These are phyloP conservation scores for Ophioninae sp. DNA, from an alignment of 2,888 invertebrate species.

Conservation along the genomic window DNA sequence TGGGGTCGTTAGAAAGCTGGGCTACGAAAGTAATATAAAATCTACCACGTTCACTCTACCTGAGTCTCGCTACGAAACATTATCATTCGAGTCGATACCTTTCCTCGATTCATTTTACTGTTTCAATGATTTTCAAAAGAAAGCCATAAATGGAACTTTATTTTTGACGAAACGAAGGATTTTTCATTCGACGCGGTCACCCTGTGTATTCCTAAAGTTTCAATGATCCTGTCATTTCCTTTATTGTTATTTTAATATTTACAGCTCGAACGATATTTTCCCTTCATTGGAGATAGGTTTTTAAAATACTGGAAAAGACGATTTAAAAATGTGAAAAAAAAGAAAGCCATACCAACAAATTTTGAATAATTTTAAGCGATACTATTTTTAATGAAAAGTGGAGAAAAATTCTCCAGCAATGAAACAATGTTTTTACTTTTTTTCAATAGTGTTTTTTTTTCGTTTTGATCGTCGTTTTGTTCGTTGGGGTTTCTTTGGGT, in stretches of 20 bases:
- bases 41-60: background rate
- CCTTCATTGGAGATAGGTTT: background rate
- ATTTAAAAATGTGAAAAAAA: background rate
- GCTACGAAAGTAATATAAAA: background rate
- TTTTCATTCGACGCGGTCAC: background rate
- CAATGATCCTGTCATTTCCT: background rate
- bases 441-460: no score
- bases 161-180: background rate
- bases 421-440: no score
- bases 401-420: background rate
- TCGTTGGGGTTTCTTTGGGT: constrained; percentile 8
- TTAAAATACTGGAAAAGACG: background rate
- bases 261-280: background rate
- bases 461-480: no score
- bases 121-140: background rate
- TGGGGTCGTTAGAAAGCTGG: background rate
- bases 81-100: background rate
- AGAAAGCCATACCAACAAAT: background rate
- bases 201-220: background rate
- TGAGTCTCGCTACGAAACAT: background rate
- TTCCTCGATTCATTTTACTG: background rate
- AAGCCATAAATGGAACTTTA: background rate
- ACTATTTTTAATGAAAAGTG: background rate
- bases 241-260: background rate
- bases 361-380: background rate